Conservation (phyloP, 2,888 invertebrate species). For the Arge pagana region DNA sequence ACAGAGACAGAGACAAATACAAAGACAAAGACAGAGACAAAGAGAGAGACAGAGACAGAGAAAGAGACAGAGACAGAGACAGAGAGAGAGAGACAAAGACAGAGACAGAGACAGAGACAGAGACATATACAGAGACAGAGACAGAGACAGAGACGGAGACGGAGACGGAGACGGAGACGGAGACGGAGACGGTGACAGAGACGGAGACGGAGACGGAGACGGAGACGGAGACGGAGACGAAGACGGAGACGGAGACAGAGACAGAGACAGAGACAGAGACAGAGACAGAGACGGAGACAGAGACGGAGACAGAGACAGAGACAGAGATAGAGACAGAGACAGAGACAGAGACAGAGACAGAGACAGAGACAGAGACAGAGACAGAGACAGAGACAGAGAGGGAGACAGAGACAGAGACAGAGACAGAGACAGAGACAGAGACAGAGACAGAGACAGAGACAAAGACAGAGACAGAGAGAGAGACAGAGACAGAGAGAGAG, state of each 20-base stretch:
- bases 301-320: too few relatives aligned
- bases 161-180: background rate
- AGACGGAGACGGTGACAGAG: too few relatives aligned
- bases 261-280: too few relatives aligned
- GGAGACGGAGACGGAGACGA: background rate
- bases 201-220: background rate
- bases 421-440: background rate
- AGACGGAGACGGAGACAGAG: too few relatives aligned
- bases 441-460: background rate
- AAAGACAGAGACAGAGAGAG: too few relatives aligned
- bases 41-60: background rate
- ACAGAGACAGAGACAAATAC: too few relatives aligned
- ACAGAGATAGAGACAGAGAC: too few relatives aligned
- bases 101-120: background rate
- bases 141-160: background rate
- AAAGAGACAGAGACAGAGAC: background rate
- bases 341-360: background rate
- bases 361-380: background rate
- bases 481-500: background rate
- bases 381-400: background rate
- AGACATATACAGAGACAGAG: background rate
- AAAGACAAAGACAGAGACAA: too few relatives aligned
- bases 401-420: background rate
- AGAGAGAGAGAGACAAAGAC: too few relatives aligned
- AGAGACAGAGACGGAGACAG: too few relatives aligned